phyloP scores from a whole-genome alignment of 2,888 invertebrate species.

The Choreutis nemorana region DNA sequence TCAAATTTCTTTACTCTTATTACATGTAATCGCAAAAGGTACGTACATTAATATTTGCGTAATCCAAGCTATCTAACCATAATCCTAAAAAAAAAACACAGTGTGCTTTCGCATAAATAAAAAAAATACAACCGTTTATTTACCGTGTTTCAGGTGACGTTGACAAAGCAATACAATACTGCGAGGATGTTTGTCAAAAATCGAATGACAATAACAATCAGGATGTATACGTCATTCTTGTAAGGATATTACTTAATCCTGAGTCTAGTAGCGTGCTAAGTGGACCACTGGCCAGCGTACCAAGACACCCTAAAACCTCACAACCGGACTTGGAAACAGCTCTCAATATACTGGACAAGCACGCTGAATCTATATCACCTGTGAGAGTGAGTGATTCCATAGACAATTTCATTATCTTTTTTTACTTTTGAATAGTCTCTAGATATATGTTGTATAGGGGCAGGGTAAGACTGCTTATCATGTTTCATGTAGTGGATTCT shows the following conservation, averaged over 20 bases:
- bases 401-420: no score
- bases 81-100: background rate
- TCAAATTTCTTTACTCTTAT: background rate
- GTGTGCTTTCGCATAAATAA: background rate
- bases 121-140: background rate
- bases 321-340: constrained; percentile 83
- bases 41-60: background rate
- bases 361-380: constrained; percentile 86
- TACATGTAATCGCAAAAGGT: constrained; percentile 1
- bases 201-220: constrained; percentile 33
- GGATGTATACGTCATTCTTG: constrained; percentile 70
- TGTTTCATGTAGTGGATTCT: no score
- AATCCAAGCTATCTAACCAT: background rate
- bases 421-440: no score
- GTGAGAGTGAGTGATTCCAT: constrained; percentile 67
- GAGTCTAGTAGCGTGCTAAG: constrained; percentile 28
- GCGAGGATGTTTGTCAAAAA: constrained; percentile 72
- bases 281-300: constrained; percentile 52
- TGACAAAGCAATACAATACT: constrained; percentile 84
- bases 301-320: constrained; percentile 67
- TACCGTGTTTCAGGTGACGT: constrained; percentile 75
- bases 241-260: constrained; percentile 59
- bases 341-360: constrained; percentile 79
- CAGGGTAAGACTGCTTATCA: no score
- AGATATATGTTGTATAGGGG: no score